Conservation (phyloP, 2,888 invertebrate species). For the Rhodophaea formosa region DNA sequence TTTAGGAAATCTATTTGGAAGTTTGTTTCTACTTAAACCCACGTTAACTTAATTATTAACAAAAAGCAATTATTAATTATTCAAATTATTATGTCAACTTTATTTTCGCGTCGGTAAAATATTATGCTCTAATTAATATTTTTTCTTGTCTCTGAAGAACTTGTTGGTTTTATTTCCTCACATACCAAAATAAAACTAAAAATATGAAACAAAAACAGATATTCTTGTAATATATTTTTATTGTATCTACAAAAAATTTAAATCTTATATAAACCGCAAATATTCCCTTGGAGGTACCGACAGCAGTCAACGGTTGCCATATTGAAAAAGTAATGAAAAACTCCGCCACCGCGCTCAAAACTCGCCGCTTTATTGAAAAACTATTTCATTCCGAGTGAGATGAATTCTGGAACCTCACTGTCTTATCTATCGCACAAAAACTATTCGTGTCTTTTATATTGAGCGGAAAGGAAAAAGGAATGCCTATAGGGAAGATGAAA, state of each 20-base stretch:
- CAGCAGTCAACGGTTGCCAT: conserved; percentile 39
- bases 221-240: too few species aligned
- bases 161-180: too few species aligned
- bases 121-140: too few species aligned
- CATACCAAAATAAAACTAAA: too few species aligned
- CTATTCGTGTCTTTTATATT: conserved; percentile 25
- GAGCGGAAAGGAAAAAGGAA: neutral
- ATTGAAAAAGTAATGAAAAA: conserved; percentile 65
- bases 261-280: neutral
- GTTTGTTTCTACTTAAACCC: conserved; percentile 3
- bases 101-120: too few species aligned
- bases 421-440: conserved; percentile 36
- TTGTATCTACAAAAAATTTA: too few species aligned
- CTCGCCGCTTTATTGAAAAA: conserved; percentile 60
- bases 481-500: neutral
- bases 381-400: conserved; percentile 52
- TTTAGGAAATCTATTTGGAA: conserved; percentile 3
- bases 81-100: too few species aligned
- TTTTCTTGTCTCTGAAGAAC: too few species aligned
- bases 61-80: conserved; percentile 7
- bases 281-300: neutral
- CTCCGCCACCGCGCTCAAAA: conserved; percentile 44
- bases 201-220: too few species aligned
- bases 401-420: conserved; percentile 35
- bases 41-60: neutral